Conservation (phyloP, 2,113 vertebrate species). For the Astatotilapia flaviijosephi region DNA sequence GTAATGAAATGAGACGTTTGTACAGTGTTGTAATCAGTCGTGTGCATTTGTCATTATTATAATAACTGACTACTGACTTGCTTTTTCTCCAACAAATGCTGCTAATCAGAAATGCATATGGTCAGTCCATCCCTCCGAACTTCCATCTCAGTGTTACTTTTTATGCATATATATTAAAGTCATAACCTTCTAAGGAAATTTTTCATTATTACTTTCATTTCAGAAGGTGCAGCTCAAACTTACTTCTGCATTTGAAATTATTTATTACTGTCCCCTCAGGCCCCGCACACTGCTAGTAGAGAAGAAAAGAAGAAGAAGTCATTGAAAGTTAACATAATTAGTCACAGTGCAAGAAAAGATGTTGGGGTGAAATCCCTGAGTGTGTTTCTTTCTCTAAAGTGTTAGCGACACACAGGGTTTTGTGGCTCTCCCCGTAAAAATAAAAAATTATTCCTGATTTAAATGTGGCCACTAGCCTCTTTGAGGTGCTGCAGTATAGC, state of each 20-base stretch:
- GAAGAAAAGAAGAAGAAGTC: not conserved
- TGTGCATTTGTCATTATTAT: not conserved
- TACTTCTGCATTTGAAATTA: not conserved
- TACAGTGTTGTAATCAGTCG: not conserved
- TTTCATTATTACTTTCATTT: not conserved
- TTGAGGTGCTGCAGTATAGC: not conserved
- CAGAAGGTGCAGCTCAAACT: not conserved
- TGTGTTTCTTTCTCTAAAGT: not conserved
- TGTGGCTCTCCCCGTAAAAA: not conserved
- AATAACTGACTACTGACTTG: not conserved
- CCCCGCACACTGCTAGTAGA: not conserved
- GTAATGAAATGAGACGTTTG: not conserved
- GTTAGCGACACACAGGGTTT: not conserved
- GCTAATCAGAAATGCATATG: not conserved
- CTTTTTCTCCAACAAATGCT: not conserved
- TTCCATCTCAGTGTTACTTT: not conserved
- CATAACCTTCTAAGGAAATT: not conserved
- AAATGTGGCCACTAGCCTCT: not conserved
- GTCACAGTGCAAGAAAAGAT: not conserved
- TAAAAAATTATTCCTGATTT: not conserved
- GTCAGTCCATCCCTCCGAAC: not conserved
- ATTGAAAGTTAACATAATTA: not conserved
- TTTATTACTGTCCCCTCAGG: not conserved
- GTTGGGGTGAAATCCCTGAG: not conserved
- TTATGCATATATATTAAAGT: not conserved